These are phyloP conservation scores for Cecidostiba fungosa DNA, from an alignment of 2,888 invertebrate species.

Conservation along the genomic window DNA sequence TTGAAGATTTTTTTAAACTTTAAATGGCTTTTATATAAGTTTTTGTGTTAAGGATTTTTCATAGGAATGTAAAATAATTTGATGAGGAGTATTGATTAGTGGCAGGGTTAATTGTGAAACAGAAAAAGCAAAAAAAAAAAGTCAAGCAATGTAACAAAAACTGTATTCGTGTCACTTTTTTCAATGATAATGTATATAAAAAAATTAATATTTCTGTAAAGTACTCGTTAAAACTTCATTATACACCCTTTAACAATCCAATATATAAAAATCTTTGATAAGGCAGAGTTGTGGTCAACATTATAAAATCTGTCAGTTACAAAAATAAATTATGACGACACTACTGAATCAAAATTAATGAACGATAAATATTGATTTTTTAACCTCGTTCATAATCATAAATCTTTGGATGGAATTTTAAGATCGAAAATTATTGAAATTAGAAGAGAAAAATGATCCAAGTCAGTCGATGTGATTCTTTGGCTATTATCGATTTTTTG, in stretches of 20 bases:
- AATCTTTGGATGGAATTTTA: constrained; percentile 20
- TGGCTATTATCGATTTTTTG: constrained; percentile 27
- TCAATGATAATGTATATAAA: constrained; percentile 58
- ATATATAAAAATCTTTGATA: constrained; percentile 31
- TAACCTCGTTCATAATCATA: constrained; percentile 19
- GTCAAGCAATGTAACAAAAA: constrained; percentile 40
- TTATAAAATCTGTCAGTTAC: neutral
- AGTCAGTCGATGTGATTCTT: constrained; percentile 24
- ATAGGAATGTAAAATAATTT: constrained; percentile 46
- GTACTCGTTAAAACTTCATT: constrained; percentile 41
- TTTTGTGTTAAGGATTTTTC: constrained; percentile 37
- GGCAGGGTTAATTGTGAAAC: constrained; percentile 46
- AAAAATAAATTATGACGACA: neutral
- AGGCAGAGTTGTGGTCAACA: neutral
- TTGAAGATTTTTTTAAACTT: neutral
- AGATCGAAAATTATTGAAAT: neutral
- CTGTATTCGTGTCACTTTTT: constrained; percentile 49
- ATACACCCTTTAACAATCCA: constrained; percentile 42
- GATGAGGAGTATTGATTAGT: constrained; percentile 40
- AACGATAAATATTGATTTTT: neutral
- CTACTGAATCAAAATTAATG: neutral
- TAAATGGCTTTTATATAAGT: neutral
- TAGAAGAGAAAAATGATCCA: neutral
- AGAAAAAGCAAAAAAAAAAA: constrained; percentile 42
- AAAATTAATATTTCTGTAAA: constrained; percentile 55